A percentile compares a stretch with the other conserved stretches of the same genome.
Evolutionary conservation across 1,140 invertebrate genomes (phyloP).

Genomic region (Lethocerus indicus): DNA sequence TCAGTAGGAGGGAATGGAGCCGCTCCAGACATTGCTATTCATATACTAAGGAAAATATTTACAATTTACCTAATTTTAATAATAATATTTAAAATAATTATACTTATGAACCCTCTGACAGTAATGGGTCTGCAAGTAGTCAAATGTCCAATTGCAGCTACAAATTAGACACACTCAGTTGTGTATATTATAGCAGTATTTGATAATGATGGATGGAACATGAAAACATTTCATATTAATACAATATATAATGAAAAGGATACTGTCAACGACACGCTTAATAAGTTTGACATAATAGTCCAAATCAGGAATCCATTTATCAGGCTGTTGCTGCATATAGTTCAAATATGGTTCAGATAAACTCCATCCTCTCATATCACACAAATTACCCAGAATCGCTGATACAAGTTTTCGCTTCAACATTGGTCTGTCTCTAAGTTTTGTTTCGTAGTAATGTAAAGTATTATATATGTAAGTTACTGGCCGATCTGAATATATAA

Average conservation of each 20-base stretch:
- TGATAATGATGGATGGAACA: too few species aligned
- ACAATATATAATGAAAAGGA: slow-evolving; percentile 17
- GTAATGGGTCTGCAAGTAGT: not conserved
- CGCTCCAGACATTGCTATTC: slow-evolving; percentile 56
- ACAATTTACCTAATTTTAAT: not conserved
- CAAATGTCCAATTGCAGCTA: not conserved
- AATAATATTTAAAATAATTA: not conserved
- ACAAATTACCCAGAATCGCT: slow-evolving; percentile 68
- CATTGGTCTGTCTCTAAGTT: slow-evolving; percentile 60
- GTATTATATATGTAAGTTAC: slow-evolving; percentile 93
- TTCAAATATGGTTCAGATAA: slow-evolving; percentile 70
- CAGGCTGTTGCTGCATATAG: slow-evolving; percentile 49
- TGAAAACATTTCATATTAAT: not conserved
- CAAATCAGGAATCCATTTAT: slow-evolving; percentile 66
- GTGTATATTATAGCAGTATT: too few species aligned
- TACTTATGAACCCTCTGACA: not conserved
- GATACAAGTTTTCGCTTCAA: slow-evolving; percentile 71
- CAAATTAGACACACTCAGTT: not conserved
- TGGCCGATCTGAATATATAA: slow-evolving; percentile 57
- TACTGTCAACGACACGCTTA: slow-evolving; percentile 70
- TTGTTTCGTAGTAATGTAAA: slow-evolving; percentile 86
- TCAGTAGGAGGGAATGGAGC: slow-evolving; percentile 72
- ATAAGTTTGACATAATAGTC: slow-evolving; percentile 80
- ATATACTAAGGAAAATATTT: slow-evolving; percentile 8
- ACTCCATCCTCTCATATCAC: slow-evolving; percentile 75